Base-by-base conservation (phyloP, 2,797 vertebrate genomes). In the Danio jaintianensis region DNA sequence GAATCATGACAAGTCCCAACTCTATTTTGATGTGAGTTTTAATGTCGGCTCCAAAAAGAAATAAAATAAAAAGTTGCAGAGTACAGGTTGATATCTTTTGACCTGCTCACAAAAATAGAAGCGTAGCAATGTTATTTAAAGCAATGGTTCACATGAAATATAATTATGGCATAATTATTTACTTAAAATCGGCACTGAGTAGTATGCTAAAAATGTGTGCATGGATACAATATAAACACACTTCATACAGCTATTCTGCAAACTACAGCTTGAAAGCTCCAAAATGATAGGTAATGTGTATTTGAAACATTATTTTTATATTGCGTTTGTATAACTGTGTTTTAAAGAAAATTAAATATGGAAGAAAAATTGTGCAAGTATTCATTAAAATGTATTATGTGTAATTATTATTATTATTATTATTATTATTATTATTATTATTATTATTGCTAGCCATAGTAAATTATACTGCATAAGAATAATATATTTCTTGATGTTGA, bases 21-120 rank as follows among this genome's bases (percentile, higher is more conserved):
- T 67, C 20, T 4, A 78, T 10, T 59, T 48, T 78, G 53, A 78
- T 78, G 22, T 4, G 50, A 55, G 42, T 58, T 64, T 4, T 66
- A 66, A 52, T 53, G 18, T n/a, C 6, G 15, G 13, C 5, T 58
- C n/a, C 2, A 0, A 29, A 4, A 67, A 13, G 12, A 22, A 4
- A 66, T 7, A 16, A n/a, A 29, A 12, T 4, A 22, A 8, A 2
- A 0, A 36, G 70, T 2, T 48, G 22, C 22, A 8, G 16, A 7
- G 7, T 7, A 18, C 5, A 18, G 50, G 2, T 5, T 22, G 50
- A 66, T 43, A 20, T 63, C n/a, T 56, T 42, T 11, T 43, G 61
- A 50, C 3, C 52, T 67, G 58, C 56, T 58, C 52, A 56, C n/a
- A 72, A 43, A 68, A 13, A 20, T 16, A 20, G 5, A 55, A 29